Evolutionary conservation across 2,888 invertebrate genomes (phyloP).

Genomic region (Mesopsocus fuscifrons): DNA sequence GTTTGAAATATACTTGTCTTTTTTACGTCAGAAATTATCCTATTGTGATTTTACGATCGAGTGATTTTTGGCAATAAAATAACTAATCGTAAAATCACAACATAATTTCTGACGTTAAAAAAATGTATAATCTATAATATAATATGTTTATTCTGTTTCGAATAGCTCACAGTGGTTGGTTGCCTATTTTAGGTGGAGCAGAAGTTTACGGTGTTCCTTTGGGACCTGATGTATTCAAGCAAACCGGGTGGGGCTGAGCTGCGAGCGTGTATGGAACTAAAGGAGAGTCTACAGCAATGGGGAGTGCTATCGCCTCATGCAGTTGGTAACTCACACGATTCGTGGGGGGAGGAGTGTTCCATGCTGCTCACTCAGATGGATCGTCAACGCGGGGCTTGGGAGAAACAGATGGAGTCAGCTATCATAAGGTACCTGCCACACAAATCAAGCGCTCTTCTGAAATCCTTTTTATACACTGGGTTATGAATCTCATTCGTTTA

Average conservation of each 20-base stretch:
- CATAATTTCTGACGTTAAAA: too few species aligned
- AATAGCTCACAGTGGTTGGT: too few species aligned
- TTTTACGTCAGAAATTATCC: too few species aligned
- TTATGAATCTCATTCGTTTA: too few species aligned
- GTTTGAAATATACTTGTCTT: too few species aligned
- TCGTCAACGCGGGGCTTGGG: slow-evolving; percentile 23
- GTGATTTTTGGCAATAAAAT: too few species aligned
- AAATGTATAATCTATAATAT: not conserved
- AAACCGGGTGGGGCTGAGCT: slow-evolving; percentile 26
- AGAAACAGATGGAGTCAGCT: slow-evolving; percentile 23
- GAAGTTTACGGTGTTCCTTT: slow-evolving; percentile 27
- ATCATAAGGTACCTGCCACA: too few species aligned
- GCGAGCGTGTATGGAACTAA: slow-evolving; percentile 25
- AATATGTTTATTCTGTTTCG: too few species aligned
- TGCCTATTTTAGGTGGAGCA: slow-evolving; percentile 24
- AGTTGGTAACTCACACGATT: slow-evolving; percentile 21
- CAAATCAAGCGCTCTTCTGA: too few species aligned
- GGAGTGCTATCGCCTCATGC: slow-evolving; percentile 22
- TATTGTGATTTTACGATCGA: too few species aligned
- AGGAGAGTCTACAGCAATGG: slow-evolving; percentile 26
- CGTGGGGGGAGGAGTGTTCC: slow-evolving; percentile 24
- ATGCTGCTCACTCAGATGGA: slow-evolving; percentile 23
- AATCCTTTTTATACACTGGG: too few species aligned
- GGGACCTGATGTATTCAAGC: slow-evolving; percentile 25
- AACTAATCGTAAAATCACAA: too few species aligned